Conservation (phyloP, 2,888 invertebrate species). For the Bhutanitis thaidina region DNA sequence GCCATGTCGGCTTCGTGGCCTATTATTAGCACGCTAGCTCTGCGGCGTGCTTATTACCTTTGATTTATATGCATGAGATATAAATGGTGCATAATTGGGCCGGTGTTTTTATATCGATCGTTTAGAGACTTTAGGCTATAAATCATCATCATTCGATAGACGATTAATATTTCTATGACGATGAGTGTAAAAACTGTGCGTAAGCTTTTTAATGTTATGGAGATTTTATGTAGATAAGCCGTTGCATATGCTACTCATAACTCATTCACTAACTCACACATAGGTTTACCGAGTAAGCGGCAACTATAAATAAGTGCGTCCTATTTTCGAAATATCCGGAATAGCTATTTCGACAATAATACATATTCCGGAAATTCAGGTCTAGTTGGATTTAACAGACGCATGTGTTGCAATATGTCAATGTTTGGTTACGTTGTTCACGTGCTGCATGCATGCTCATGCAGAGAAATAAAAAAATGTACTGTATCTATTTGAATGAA, state of each 20-base stretch:
- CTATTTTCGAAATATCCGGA: background rate
- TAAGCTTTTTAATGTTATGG: slow-evolving; percentile 22
- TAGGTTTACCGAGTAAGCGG: background rate
- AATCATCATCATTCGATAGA: slow-evolving; percentile 52
- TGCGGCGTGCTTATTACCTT: slow-evolving; percentile 48
- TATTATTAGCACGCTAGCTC: slow-evolving; percentile 53
- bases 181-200: slow-evolving; percentile 29
- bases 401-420: background rate
- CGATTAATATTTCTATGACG: slow-evolving; percentile 33
- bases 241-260: slow-evolving; percentile 1
- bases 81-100: slow-evolving; percentile 66
- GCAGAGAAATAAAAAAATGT: background rate
- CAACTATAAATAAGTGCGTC: background rate
- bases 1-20: slow-evolving; percentile 32
- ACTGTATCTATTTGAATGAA: background rate
- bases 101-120: slow-evolving; percentile 52
- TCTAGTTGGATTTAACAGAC: background rate
- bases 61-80: slow-evolving; percentile 72
- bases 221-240: slow-evolving; percentile 25
- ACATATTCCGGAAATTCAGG: background rate
- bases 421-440: slow-evolving; percentile 5
- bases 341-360: background rate
- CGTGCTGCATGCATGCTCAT: background rate
- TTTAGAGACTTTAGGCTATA: slow-evolving; percentile 46
- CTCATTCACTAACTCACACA: no score